Percentiles rank a stretch among this genome's conserved stretches.
Conservation (phyloP, 1,140 invertebrate species). For the Drosophila virilis region DNA sequence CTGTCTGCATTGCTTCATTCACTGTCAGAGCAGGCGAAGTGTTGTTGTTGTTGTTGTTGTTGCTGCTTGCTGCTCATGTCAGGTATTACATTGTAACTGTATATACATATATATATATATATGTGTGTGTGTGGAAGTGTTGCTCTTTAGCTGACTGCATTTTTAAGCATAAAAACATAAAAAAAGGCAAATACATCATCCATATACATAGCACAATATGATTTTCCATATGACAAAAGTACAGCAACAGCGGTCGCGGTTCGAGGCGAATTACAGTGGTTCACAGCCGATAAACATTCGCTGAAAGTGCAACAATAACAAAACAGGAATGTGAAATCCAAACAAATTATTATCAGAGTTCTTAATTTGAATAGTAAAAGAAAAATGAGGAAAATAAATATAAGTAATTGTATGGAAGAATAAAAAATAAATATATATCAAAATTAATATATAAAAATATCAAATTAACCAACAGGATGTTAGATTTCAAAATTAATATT, state of each 20-base stretch:
- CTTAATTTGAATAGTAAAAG: too few relatives aligned
- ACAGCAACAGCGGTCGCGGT: slow-evolving; percentile 47
- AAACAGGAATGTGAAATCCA: too few relatives aligned
- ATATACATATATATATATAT: not conserved
- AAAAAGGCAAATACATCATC: slow-evolving; percentile 76
- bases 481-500: too few relatives aligned
- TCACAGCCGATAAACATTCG: not conserved
- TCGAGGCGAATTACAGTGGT: slow-evolving; percentile 42
- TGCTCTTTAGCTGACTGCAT: slow-evolving; percentile 55
- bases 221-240: slow-evolving; percentile 77
- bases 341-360: too few relatives aligned
- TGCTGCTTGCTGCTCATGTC: slow-evolving; percentile 18
- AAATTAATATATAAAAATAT: too few relatives aligned
- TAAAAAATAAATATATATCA: too few relatives aligned
- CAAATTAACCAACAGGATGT: too few relatives aligned
- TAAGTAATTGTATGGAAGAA: too few relatives aligned
- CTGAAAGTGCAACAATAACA: not conserved
- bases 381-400: too few relatives aligned
- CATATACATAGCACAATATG: slow-evolving; percentile 76
- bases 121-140: slow-evolving; percentile 48
- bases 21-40: slow-evolving; percentile 36
- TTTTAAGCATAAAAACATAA: slow-evolving; percentile 79
- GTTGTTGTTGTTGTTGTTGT: slow-evolving; percentile 45
- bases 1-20: slow-evolving; percentile 42
- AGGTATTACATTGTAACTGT: slow-evolving; percentile 70